Base-by-base conservation (phyloP, 2,797 vertebrate genomes). In the Esox masquinongy region DNA sequence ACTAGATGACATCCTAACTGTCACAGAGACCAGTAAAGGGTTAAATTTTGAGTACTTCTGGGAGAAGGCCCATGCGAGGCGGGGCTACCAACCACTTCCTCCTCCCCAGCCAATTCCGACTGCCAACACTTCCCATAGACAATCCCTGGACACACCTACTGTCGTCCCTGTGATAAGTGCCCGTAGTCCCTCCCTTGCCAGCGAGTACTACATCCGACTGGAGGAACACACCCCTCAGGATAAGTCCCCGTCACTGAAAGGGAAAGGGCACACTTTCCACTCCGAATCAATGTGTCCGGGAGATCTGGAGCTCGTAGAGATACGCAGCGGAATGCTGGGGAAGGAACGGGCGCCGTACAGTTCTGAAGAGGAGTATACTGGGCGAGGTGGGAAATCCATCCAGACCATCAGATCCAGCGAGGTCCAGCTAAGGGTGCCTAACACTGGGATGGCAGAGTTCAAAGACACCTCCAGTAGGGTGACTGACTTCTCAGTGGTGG, bases 41-140 rank as follows among this genome's bases (percentile, higher is more conserved):
- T 94, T 98, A 88, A 97, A 96, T 88, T 97, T 98, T 83, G 96
- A 98, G 85, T 98, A 96, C 88, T 95, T 97, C 85, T 98, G 96
- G 96, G 96, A 98, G 87, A 97, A 96, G 85, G 96, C 96, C 12
- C 92, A 96, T 15, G 93, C 95, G 12, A 95, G 95, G 68, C 91
- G 94, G 2, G 95, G 96, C 75, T 95, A 96, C 78, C 93, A 95
- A 83, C 90, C 94, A 70, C 94, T 95, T 15, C 92, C 94, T 73
- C 87, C 93, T 47, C 91, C 94, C 74, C 94, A 90, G 88, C 95
- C 91, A 82, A 96, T 92, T 73, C 94, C 93, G 0, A 90, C 92
- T 50, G 85, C 89, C 39, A 95, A 94, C 83, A 94, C 95, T 29
- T 94, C 95, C 79, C 94, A 95, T 87, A 92, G 94, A 77, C 94